Evolutionary conservation across 2,797 vertebrate genomes (phyloP).

Genomic region (Todus mexicanus): DNA sequence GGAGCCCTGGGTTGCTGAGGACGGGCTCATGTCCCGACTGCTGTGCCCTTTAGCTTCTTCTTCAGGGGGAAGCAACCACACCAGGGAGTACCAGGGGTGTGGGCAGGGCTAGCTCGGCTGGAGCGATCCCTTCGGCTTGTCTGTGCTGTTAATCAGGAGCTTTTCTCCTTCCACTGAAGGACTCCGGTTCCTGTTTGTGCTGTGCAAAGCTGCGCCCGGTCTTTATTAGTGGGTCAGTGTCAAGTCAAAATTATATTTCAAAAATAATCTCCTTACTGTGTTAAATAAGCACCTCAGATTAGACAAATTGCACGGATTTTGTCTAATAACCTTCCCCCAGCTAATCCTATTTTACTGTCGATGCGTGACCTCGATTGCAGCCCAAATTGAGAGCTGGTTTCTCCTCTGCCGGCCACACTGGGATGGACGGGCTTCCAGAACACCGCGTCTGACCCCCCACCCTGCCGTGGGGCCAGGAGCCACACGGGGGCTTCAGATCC

Average conservation of each 20-base stretch:
- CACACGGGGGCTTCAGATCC: background rate
- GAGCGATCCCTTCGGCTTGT: background rate
- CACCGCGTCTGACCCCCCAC: background rate
- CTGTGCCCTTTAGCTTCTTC: background rate
- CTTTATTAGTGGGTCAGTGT: slow-evolving; percentile 7
- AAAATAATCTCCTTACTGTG: slow-evolving; percentile 51
- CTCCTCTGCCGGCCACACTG: too few relatives aligned
- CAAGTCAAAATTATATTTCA: slow-evolving; percentile 33
- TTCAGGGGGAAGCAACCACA: background rate
- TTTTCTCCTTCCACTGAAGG: background rate
- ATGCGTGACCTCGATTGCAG: background rate
- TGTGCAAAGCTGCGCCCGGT: background rate
- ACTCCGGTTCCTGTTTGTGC: fast-evolving
- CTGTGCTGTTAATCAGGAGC: fast-evolving
- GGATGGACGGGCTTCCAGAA: too few relatives aligned
- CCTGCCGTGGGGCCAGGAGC: background rate
- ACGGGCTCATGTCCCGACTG: fast-evolving
- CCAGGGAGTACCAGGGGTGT: fast-evolving
- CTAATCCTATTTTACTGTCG: slow-evolving; percentile 32
- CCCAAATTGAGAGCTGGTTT: too few relatives aligned
- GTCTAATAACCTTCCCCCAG: slow-evolving; percentile 9
- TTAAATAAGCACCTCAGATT: slow-evolving; percentile 53
- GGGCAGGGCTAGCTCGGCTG: background rate
- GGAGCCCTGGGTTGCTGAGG: background rate
- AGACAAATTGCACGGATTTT: slow-evolving; percentile 38